A percentile compares a stretch with the other conserved stretches of the same genome.
Evolutionary conservation across 2,797 vertebrate species (phyloP).

Genomic region (Onychomys arenicola): DNA sequence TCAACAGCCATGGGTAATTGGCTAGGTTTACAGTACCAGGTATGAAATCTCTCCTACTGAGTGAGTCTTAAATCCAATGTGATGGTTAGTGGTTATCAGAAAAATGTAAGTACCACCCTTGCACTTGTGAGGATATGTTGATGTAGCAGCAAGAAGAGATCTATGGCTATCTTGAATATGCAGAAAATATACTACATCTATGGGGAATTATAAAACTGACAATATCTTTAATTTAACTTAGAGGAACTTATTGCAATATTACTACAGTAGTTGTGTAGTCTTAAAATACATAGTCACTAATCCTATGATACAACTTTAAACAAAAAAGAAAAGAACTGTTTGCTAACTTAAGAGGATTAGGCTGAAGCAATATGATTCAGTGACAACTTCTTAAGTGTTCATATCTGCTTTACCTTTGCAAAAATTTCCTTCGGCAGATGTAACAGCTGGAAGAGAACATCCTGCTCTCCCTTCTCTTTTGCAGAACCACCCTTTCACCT

Average conservation of each 20-base stretch:
- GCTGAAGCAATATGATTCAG: not conserved
- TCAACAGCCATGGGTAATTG: not conserved
- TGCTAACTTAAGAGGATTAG: rapidly evolving
- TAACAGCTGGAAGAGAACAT: not conserved
- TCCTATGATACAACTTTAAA: not conserved
- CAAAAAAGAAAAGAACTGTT: not conserved
- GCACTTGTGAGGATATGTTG: not conserved
- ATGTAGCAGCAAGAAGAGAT: not conserved
- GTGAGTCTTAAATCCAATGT: too few species aligned
- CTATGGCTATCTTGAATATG: not conserved
- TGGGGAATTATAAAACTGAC: not conserved
- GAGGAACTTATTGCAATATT: not conserved
- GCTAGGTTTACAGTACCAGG: not conserved
- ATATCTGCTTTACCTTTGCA: not conserved
- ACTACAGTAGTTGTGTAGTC: not conserved
- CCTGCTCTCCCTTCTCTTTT: rapidly evolving
- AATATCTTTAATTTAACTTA: not conserved
- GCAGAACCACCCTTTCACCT: not conserved
- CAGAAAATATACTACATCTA: not conserved
- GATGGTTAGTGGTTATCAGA: not conserved
- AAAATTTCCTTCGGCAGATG: not conserved
- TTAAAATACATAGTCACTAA: not conserved
- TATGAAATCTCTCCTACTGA: not conserved
- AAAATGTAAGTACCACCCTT: not conserved
- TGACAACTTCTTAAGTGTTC: not conserved